Conservation (phyloP, 2,113 vertebrate species). For the Oceanites oceanicus region DNA sequence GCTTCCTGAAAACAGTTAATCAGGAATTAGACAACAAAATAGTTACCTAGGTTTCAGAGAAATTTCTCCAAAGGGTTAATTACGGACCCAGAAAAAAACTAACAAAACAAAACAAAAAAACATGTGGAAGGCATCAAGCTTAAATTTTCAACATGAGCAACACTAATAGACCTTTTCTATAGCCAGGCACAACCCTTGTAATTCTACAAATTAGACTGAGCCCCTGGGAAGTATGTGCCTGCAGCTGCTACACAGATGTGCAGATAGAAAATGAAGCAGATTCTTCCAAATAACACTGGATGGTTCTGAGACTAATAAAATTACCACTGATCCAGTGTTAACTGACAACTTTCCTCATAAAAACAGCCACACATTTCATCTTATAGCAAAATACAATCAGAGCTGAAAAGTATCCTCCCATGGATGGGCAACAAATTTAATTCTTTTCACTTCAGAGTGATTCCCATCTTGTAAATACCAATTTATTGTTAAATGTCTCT, state of each 20-base stretch:
- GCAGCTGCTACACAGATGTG: conserved; percentile 78
- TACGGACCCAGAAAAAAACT: background rate
- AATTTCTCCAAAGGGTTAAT: conserved; percentile 66
- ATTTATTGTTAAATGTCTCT: background rate
- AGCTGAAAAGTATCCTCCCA: background rate
- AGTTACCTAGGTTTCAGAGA: background rate
- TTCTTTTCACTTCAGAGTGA: background rate
- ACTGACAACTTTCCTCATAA: background rate
- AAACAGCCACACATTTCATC: background rate
- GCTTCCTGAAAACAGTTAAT: background rate
- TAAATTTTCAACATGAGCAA: conserved; percentile 70
- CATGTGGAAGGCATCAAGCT: conserved; percentile 78
- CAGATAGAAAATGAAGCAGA: conserved; percentile 12
- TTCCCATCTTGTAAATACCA: background rate
- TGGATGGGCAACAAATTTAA: background rate
- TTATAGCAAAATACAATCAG: background rate
- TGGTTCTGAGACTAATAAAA: conserved; percentile 49
- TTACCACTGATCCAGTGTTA: background rate
- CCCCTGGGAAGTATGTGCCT: conserved; percentile 68
- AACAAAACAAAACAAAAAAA: conserved; percentile 53
- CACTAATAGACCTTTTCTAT: conserved; percentile 68
- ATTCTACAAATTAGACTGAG: conserved; percentile 77
- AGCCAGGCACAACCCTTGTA: conserved; percentile 70
- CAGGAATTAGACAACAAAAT: background rate
- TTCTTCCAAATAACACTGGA: conserved; percentile 33